These are phyloP conservation scores for Tachysurus vachellii DNA, from an alignment of 2,113 vertebrate genomes.

Conservation along the genomic window DNA sequence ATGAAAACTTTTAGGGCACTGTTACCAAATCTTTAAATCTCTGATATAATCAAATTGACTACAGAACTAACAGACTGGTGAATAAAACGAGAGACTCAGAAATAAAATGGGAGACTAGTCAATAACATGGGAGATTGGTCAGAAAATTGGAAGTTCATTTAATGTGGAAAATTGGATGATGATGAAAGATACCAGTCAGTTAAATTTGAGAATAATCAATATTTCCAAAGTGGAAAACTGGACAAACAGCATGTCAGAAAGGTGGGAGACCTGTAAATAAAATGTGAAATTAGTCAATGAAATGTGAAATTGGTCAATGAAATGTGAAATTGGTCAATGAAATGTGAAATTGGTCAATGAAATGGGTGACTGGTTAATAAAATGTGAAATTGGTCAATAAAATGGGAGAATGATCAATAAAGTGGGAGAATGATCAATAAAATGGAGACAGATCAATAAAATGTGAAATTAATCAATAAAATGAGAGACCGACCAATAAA, in stretches of 20 bases:
- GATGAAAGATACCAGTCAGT: too few relatives aligned
- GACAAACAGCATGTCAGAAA: too few relatives aligned
- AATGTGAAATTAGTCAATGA: neutral
- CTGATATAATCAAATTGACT: neutral
- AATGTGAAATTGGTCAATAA: neutral
- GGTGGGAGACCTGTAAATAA: neutral
- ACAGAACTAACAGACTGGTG: neutral
- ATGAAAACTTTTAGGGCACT: neutral
- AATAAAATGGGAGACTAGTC: neutral
- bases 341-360: neutral
- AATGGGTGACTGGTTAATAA: neutral
- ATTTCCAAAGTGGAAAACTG: neutral
- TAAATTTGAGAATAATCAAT: neutral
- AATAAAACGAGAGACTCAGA: neutral
- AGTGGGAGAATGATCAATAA: neutral
- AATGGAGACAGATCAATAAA: neutral
- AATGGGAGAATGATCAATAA: neutral
- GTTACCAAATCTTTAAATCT: neutral
- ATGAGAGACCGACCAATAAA: neutral
- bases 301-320: neutral
- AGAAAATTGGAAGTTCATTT: too few relatives aligned
- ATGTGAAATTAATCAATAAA: neutral
- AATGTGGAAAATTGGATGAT: too few relatives aligned
- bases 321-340: neutral
- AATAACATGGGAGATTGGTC: too few relatives aligned